Conservation (phyloP, 2,888 invertebrate genomes). For the Rhagium mordax region DNA sequence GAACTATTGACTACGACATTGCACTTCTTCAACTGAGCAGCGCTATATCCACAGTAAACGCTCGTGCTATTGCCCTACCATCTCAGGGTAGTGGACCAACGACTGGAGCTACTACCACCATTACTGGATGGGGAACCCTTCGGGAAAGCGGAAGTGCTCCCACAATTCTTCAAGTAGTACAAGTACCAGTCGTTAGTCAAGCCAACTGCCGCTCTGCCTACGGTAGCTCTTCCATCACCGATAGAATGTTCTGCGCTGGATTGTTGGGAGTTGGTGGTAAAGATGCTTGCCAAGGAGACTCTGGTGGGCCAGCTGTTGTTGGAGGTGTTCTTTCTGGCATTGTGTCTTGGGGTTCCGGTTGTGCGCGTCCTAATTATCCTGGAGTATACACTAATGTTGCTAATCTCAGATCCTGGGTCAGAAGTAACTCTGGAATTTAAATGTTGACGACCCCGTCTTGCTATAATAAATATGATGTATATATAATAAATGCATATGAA, state of each 20-base stretch:
- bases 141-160: constrained; percentile 13
- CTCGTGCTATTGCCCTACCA: constrained; percentile 67
- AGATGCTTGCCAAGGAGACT: constrained; percentile 71
- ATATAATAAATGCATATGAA: too few species aligned
- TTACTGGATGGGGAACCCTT: constrained; percentile 34
- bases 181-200: constrained; percentile 38
- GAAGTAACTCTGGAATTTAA: neutral
- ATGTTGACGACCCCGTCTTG: too few species aligned
- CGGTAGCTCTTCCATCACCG: constrained; percentile 56
- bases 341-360: constrained; percentile 46
- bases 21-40: neutral
- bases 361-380: constrained; percentile 49
- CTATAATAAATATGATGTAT: too few species aligned
- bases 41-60: neutral
- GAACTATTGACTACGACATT: constrained; percentile 29
- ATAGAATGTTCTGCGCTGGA: constrained; percentile 74
- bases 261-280: constrained; percentile 71
- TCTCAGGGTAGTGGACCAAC: neutral
- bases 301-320: constrained; percentile 50
- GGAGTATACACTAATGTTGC: constrained; percentile 52
- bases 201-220: constrained; percentile 21
- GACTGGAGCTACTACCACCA: neutral
- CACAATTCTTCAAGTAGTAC: constrained; percentile 32
- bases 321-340: constrained; percentile 37
- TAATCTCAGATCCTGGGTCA: constrained; percentile 32